Evolutionary conservation across 2,113 vertebrate species (phyloP), one percentile per base, ranked within the genome.

Genomic region (Mixornis gularis): DNA sequence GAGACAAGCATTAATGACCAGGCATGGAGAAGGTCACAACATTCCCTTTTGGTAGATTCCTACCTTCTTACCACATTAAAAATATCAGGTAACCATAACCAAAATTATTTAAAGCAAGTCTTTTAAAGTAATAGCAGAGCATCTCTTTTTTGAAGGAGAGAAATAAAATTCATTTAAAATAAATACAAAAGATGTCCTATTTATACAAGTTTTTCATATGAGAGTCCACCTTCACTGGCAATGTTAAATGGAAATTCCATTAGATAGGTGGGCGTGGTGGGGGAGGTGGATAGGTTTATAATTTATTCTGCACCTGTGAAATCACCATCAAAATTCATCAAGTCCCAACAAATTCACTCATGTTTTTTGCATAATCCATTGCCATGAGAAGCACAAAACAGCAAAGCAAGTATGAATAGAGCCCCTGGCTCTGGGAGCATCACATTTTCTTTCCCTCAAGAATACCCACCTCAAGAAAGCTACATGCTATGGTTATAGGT

Each of bases 161-260:
- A 87, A 80, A 46, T 29, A 22, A 60, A 64, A 68, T 30, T 43
- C 2, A 46, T 55, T 68, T 49, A 18, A 81, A 90, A 51, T 3
- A 29, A n/a, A 44, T 5, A 65, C 40, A 43, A 16, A 34, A 1
- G 0, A 0, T 1, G 1, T 44, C 10, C 5, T 63, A 55, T 30
- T 58, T 85, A 25, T 38, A 29, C 13, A 58, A 10, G 4, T 17
- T 77, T 79, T 93, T 70, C 13, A 7, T 55, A 29, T 13, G 6
- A 5, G 0, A 78, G 7, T 43, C 34, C 29, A 65, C 19, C 10
- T 80, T 73, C 38, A n/a, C 6, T 59, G 32, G 21, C 36, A 90
- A 77, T 6, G 4, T 51, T 49, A 78, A 65, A 79, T 12, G 8
- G 24, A 55, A 74, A 63, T 63, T 86, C 11, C 27, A 40, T 66